These are phyloP conservation scores for Aphelenchoides fujianensis DNA, from an alignment of 1,140 invertebrate species.

Conservation along the genomic window DNA sequence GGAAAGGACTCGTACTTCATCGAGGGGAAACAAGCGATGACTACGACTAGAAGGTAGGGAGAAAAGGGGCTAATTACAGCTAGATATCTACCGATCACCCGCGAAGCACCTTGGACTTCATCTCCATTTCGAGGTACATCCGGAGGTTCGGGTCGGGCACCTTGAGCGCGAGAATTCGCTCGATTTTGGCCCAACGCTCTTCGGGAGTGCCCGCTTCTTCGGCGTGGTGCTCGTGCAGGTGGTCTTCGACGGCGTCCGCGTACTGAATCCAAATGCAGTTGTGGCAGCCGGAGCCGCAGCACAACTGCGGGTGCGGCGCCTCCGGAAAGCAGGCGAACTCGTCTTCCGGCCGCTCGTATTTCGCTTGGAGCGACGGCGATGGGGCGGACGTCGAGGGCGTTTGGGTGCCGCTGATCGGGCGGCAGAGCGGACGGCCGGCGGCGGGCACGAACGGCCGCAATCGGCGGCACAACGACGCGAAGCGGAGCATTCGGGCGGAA, in stretches of 20 bases:
- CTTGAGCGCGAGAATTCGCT: slow-evolving; percentile 70
- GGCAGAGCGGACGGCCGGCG: too few relatives aligned
- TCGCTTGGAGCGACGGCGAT: too few relatives aligned
- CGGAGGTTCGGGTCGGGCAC: slow-evolving; percentile 64
- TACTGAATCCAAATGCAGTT: slow-evolving; percentile 93
- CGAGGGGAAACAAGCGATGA: too few relatives aligned
- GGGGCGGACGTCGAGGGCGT: too few relatives aligned
- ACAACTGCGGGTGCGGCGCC: slow-evolving; percentile 71
- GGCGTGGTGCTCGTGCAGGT: slow-evolving; percentile 69
- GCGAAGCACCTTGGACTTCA: slow-evolving; percentile 35
- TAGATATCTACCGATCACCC: background rate
- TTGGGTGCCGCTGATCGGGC: too few relatives aligned
- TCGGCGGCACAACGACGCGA: too few relatives aligned
- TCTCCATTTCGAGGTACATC: slow-evolving; percentile 64
- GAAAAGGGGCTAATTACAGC: too few relatives aligned
- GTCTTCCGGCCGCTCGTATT: too few relatives aligned
- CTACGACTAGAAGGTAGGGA: too few relatives aligned
- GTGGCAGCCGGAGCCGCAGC: slow-evolving; percentile 86
- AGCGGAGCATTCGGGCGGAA: too few relatives aligned
- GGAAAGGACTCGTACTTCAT: too few relatives aligned
- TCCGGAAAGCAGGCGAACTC: slow-evolving; percentile 63
- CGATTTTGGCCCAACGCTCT: slow-evolving; percentile 67
- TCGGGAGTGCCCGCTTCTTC: slow-evolving; percentile 52
- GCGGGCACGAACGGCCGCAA: too few relatives aligned
- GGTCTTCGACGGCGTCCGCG: slow-evolving; percentile 74